Evolutionary conservation across 1,140 invertebrate genomes (phyloP), one percentile per base, ranked within the genome.

Genomic region (Drosophila carrolli): DNA sequence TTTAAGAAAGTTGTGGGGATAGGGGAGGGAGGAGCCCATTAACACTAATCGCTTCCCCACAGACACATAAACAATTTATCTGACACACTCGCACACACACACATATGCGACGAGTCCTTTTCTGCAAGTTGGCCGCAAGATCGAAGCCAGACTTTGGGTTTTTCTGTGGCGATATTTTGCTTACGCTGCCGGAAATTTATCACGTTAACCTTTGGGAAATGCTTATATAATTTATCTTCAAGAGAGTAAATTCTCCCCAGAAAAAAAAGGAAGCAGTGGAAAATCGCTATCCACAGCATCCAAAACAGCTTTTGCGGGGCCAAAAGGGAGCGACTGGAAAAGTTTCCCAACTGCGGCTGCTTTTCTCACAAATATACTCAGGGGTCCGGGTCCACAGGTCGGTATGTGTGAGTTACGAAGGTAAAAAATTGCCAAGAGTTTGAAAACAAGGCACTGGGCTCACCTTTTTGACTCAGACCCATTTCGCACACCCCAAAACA

Each of bases 11-110:
- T 2, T n/a, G 2, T 19, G 11, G 27, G 29, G 37, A 27, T 10
- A 2, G 48, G 29, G 10, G 11, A 23, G 23, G 23, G 11, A 5
- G 43, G 73, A 89, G 83, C 80, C 84, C 84, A 89, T 89, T 89
- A 89, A 89, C 84, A 89, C 84, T 89, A 89, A 89, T 89, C 84
- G 84, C 85, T 89, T 89, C 84, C 84, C 84, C 84, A 89, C 84
- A 89, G 84, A 89, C 84, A 89, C 84, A 89, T 89, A 89, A 89
- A 88, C 84, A 89, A 89, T 88, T 88, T 88, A 88, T 89, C 84
- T 77, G 83, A 73, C 78, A 67, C 63, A 81, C 70, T 67, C 61
- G 79, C 70, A 67, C 43, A 41, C 54, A 54, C 40, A 53, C 16
- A 73, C 37, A 54, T 56, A 61, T 74, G 56, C 54, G 72, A 11